A percentile compares a stretch with the other conserved stretches of the same genome.
Conservation (phyloP, 92 coral and sea anemone genomes). For the Siderastrea radians region DNA sequence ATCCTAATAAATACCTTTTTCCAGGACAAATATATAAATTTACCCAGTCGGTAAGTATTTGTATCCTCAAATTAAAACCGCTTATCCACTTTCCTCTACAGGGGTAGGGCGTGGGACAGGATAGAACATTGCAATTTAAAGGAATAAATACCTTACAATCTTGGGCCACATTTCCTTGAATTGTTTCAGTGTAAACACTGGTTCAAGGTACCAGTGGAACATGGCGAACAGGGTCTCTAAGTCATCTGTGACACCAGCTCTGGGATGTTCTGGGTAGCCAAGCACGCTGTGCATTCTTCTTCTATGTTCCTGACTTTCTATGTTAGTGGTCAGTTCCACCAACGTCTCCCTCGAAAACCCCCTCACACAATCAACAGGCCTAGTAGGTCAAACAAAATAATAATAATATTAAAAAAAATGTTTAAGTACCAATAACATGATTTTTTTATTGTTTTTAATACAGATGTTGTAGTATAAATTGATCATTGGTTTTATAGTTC, state of each 20-base stretch:
- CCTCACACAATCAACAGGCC: slow-evolving; percentile 63
- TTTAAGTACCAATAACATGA: not conserved
- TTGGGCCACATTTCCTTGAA: slow-evolving; percentile 73
- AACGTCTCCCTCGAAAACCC: slow-evolving; percentile 71
- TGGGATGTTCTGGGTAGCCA: slow-evolving; percentile 70
- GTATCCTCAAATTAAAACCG: too few species aligned
- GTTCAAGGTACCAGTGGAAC: slow-evolving; percentile 61
- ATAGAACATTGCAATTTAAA: too few species aligned
- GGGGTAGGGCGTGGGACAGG: too few species aligned
- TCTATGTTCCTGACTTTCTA: slow-evolving; percentile 43
- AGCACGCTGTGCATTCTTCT: slow-evolving; percentile 14
- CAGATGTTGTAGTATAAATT: not conserved
- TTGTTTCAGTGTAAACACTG: slow-evolving; percentile 72
- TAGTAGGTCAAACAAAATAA: not conserved
- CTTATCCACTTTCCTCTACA: too few species aligned
- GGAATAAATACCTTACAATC: slow-evolving; percentile 49
- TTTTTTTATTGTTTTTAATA: not conserved
- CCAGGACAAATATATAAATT: too few species aligned
- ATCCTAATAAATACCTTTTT: not conserved
- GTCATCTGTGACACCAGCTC: slow-evolving; percentile 74
- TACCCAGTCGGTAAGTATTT: too few species aligned
- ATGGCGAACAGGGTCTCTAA: slow-evolving; percentile 63
- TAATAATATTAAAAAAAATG: not conserved
- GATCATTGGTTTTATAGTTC: too few species aligned
- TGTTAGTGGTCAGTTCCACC: slow-evolving; percentile 47